A percentile compares a stretch with the other conserved stretches of the same genome.
Conservation (phyloP, 2,113 vertebrate species). For the Crotalus viridis region DNA sequence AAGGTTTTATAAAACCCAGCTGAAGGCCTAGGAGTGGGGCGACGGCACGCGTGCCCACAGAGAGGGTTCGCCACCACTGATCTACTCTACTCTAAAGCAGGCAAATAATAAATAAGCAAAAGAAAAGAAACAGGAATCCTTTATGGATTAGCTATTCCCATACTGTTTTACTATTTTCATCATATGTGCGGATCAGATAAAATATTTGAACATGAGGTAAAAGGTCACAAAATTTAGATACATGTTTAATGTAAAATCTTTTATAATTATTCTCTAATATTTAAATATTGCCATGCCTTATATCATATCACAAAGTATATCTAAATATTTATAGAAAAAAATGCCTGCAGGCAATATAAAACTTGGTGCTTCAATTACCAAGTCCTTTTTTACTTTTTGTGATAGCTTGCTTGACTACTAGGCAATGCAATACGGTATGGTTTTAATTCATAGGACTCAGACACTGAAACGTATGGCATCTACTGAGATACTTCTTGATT, state of each 20-base stretch:
- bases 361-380: neutral
- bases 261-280: neutral
- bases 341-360: neutral
- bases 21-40: too few relatives aligned
- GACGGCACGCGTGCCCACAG: too few relatives aligned
- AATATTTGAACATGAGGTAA: neutral
- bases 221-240: neutral
- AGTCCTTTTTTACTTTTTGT: neutral
- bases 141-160: neutral
- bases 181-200: neutral
- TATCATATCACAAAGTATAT: neutral
- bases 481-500: neutral
- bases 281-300: neutral
- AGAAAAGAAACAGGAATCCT: neutral
- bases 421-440: neutral
- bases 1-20: too few relatives aligned
- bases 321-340: neutral
- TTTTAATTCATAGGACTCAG: neutral
- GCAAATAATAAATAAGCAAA: neutral
- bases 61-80: too few relatives aligned
- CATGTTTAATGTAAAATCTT: neutral
- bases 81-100: neutral
- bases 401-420: neutral
- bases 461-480: neutral
- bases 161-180: neutral